phyloP scores from a whole-genome alignment of 1,140 invertebrate genomes.

The Saxidomus purpurata region DNA sequence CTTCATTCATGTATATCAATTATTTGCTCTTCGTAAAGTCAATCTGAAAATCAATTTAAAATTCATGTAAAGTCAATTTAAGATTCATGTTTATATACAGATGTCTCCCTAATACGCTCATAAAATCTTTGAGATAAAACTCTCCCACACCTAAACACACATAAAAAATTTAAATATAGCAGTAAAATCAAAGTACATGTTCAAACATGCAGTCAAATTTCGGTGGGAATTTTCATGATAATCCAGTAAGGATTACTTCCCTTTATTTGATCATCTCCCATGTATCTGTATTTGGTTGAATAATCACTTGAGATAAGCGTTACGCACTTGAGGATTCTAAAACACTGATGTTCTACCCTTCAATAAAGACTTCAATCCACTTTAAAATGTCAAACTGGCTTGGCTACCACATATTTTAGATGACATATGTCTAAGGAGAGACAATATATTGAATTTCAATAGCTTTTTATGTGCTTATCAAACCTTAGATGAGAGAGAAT shows the following conservation, averaged over 20 bases:
- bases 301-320: conserved; percentile 25
- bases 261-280: not conserved
- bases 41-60: too few relatives aligned
- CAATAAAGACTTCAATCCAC: conserved; percentile 39
- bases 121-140: not conserved
- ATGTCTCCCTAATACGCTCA: too few relatives aligned
- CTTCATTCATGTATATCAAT: too few relatives aligned
- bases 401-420: conserved; percentile 4
- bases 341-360: conserved; percentile 29
- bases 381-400: conserved; percentile 29
- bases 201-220: not conserved
- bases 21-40: too few relatives aligned
- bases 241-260: conserved; percentile 25
- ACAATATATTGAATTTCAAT: not conserved
- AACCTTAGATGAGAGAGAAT: not conserved
- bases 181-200: too few relatives aligned
- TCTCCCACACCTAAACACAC: not conserved
- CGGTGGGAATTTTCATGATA: conserved; percentile 5
- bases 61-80: too few relatives aligned
- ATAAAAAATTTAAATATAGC: not conserved
- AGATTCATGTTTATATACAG: too few relatives aligned
- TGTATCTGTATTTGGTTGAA: not conserved
- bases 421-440: not conserved
- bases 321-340: not conserved
- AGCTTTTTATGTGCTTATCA: not conserved